Evolutionary conservation across 2,113 vertebrate genomes (phyloP).

Genomic region (Trochalopteron elliotii): DNA sequence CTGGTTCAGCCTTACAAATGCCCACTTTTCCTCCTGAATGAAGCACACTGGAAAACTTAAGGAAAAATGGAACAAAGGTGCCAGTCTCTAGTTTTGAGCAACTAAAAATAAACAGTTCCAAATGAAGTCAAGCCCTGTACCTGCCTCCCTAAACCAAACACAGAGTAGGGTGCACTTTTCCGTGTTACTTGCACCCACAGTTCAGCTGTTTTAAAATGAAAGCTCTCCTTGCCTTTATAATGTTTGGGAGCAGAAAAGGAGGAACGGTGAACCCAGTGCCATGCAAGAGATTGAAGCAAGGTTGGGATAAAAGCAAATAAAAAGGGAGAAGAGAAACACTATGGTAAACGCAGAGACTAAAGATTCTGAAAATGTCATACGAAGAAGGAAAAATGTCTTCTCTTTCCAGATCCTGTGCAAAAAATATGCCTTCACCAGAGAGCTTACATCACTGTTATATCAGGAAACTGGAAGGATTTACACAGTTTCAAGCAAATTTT

Average conservation of each 20-base stretch:
- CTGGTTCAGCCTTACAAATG: neutral
- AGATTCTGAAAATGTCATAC: neutral
- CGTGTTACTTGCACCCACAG: neutral
- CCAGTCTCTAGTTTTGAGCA: neutral
- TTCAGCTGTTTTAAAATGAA: neutral
- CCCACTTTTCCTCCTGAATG: neutral
- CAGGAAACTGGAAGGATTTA: neutral
- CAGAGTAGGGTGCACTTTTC: neutral
- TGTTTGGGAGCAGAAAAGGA: neutral
- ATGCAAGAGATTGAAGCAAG: neutral
- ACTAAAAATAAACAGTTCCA: neutral
- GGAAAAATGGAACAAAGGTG: neutral
- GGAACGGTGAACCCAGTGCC: fast-evolving
- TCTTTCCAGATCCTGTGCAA: neutral
- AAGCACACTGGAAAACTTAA: neutral
- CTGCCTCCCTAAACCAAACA: neutral
- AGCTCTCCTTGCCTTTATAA: neutral
- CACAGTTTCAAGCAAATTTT: neutral
- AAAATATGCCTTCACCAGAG: neutral
- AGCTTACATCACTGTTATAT: neutral
- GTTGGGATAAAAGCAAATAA: neutral
- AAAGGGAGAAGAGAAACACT: neutral
- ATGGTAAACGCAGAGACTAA: neutral
- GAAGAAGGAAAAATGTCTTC: neutral
- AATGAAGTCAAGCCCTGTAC: neutral